phyloP scores from a whole-genome alignment of 2,888 invertebrate species.

The Polymixis lichenea region DNA sequence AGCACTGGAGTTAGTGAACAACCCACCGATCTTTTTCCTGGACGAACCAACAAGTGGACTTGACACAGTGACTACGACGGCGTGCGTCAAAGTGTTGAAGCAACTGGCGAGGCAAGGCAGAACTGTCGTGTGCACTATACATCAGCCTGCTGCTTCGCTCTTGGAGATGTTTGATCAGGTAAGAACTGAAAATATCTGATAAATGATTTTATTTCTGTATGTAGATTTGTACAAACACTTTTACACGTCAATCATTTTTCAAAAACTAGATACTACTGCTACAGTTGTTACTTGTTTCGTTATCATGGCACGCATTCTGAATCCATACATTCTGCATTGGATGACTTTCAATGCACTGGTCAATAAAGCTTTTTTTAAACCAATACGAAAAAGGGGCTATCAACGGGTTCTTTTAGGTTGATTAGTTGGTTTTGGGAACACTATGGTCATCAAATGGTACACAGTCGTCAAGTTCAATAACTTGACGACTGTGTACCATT shows the following conservation, averaged over 20 bases:
- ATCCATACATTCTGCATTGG: too few relatives aligned
- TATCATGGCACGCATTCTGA: too few relatives aligned
- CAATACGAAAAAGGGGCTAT: background rate
- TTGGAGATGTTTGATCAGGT: constrained; percentile 92
- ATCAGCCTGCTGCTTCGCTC: constrained; percentile 92
- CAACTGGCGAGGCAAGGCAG: constrained; percentile 91
- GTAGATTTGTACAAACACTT: too few relatives aligned
- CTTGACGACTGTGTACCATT: background rate
- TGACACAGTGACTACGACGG: constrained; percentile 92
- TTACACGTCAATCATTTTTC: too few relatives aligned
- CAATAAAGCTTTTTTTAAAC: constrained; percentile 3
- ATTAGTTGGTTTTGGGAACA: background rate
- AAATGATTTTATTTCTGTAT: too few relatives aligned
- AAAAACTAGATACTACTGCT: too few relatives aligned
- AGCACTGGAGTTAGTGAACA: constrained; percentile 95
- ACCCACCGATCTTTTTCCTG: constrained; percentile 95
- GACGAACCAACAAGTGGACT: constrained; percentile 95
- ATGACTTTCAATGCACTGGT: background rate
- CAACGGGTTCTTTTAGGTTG: background rate
- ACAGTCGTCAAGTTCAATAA: too few relatives aligned
- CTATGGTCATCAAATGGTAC: background rate
- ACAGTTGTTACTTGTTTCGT: background rate
- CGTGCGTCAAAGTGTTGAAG: constrained; percentile 91
- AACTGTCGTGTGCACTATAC: constrained; percentile 93
- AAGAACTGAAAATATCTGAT: constrained; percentile 16